Evolutionary conservation across 2,113 vertebrate genomes (phyloP), one percentile per base, ranked within the genome.

Genomic region (Bombycilla garrulus): DNA sequence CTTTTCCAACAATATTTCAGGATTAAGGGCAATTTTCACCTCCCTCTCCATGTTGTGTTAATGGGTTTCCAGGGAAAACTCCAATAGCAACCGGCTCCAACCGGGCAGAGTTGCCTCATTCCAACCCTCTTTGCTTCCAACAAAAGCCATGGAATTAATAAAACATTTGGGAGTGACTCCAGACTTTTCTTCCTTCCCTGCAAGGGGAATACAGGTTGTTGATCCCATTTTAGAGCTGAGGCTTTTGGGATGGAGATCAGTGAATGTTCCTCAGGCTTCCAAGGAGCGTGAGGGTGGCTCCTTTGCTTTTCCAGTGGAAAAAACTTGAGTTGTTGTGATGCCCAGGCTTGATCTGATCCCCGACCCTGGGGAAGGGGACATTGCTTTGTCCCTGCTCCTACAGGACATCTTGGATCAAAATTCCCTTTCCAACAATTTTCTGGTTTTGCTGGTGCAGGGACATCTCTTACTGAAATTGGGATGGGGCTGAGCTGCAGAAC

Each of bases 51-150:
- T 2, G 0, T 26, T 29, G 26, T 58, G 28, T 64, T 71, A 67
- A 85, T 48, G 66, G 62, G 36, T 90, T 96, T 89, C 93, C 44
- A 67, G 61, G 48, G 48, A 73, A 95, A 82, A 47, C 24, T 58
- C 31, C 69, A 71, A 11, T 9, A 33, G 50, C 81, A 95, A 87
- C 81, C 2, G 0, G 40, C 42, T 91, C 31, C 53, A 50, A 11
- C 25, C 73, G 44, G 81, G 64, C 42, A 69, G 67, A 61, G 42
- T 6, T 16, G 13, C 23, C 65, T 78, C 38, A 3, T 38, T 84
- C 28, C 89, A 78, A 53, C 54, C 50, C 67, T 6, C 45, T 47
- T 1, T 57, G 81, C 71, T 86, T 51, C 82, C 36, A 56, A 3
- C 12, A 4, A 83, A 90, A 28, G 10, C 15, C 62, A 22, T n/a